These are phyloP conservation scores for Lindbergichthys nudifrons DNA, from an alignment of 2,797 vertebrate species.

Conservation along the genomic window DNA sequence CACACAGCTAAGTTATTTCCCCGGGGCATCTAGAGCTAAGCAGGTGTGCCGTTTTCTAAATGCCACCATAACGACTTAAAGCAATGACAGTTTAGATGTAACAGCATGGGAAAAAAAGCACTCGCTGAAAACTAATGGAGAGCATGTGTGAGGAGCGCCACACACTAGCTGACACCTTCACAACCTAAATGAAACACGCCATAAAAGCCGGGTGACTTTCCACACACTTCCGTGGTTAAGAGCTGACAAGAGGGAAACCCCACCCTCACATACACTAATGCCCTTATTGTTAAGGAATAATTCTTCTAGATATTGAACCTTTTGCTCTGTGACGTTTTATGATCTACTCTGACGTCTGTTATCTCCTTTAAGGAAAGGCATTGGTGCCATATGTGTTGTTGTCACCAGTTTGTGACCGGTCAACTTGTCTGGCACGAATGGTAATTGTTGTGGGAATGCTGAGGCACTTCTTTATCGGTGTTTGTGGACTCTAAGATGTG, in stretches of 20 bases:
- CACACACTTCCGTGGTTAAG: slow-evolving; percentile 39
- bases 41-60: slow-evolving; percentile 73
- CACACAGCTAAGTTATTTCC: slow-evolving; percentile 76
- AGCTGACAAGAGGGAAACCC: slow-evolving; percentile 23
- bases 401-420: no score
- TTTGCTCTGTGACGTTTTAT: no score
- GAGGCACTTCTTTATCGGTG: no score
- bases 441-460: no score
- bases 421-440: no score
- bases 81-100: slow-evolving; percentile 67
- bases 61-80: slow-evolving; percentile 65
- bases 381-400: no score
- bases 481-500: no score
- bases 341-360: no score
- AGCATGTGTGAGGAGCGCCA: slow-evolving; percentile 60
- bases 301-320: no score
- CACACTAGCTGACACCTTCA: slow-evolving; percentile 56
- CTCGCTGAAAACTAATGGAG: slow-evolving; percentile 48
- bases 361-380: no score
- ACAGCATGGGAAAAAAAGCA: slow-evolving; percentile 33
- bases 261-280: slow-evolving; percentile 3
- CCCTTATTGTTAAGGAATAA: no score
- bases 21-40: slow-evolving; percentile 66
- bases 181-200: slow-evolving; percentile 79
- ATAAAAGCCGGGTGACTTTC: slow-evolving; percentile 67